A percentile compares a stretch with the other conserved stretches of the same genome.
Conservation (phyloP, 2,888 invertebrate genomes). For the Polydrusus tereticollis region DNA sequence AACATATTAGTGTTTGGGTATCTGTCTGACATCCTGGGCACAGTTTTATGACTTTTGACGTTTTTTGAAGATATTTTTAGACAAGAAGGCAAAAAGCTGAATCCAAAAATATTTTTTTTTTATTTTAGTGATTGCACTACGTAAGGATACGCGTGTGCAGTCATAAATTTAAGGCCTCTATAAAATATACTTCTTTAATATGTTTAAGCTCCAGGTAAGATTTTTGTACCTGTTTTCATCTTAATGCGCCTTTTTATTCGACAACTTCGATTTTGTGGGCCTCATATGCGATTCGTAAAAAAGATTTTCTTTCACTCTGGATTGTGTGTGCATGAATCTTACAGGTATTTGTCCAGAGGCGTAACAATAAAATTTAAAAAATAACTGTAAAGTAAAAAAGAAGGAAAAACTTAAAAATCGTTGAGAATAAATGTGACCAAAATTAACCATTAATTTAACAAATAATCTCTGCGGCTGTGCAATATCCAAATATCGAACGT, state of each 20-base stretch:
- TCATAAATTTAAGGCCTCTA: constrained; percentile 45
- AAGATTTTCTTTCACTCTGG: constrained; percentile 28
- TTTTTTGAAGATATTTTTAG: too few relatives aligned
- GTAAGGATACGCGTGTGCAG: constrained; percentile 41
- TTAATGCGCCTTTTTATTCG: constrained; percentile 55
- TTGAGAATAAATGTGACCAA: too few relatives aligned
- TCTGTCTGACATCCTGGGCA: too few relatives aligned
- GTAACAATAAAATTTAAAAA: not conserved
- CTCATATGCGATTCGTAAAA: constrained; percentile 32
- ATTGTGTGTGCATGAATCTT: constrained; percentile 35
- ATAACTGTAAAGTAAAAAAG: not conserved
- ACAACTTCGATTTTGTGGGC: constrained; percentile 45
- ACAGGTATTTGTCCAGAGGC: constrained; percentile 39
- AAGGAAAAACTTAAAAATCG: too few relatives aligned
- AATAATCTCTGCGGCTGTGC: too few relatives aligned
- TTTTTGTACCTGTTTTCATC: constrained; percentile 62
- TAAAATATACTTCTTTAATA: constrained; percentile 38
- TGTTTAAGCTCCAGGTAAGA: constrained; percentile 58
- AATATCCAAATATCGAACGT: too few relatives aligned
- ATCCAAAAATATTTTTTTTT: too few relatives aligned
- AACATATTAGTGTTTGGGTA: too few relatives aligned
- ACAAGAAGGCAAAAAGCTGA: too few relatives aligned
- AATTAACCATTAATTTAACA: too few relatives aligned
- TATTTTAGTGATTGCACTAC: constrained; percentile 32
- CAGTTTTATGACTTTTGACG: too few relatives aligned